Evolutionary conservation across 2,113 vertebrate genomes (phyloP).

Genomic region (Pelusios castaneus): DNA sequence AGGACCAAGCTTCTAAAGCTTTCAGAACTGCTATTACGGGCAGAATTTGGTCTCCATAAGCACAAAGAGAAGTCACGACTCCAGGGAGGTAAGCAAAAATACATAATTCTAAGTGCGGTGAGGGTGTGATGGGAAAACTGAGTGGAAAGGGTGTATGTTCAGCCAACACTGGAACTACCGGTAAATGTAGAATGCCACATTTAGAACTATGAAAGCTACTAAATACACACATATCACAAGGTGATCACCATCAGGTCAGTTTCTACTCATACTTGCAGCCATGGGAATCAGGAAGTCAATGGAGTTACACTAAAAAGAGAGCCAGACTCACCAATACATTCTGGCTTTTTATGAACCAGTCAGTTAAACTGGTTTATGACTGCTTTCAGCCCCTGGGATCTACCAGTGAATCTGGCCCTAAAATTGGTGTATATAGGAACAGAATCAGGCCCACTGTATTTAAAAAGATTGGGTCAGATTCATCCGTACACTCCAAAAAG

Average conservation of each 20-base stretch:
- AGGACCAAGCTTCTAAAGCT: constrained; percentile 79
- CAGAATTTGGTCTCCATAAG: constrained; percentile 78
- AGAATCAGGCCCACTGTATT: neutral
- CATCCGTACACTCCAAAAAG: neutral
- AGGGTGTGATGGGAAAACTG: neutral
- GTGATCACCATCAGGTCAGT: neutral
- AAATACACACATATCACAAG: neutral
- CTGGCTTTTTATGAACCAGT: neutral
- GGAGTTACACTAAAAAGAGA: neutral
- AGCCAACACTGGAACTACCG: neutral
- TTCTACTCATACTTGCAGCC: neutral
- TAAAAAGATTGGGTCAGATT: neutral
- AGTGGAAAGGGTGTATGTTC: neutral
- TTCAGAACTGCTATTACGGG: constrained; percentile 76
- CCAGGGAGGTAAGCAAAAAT: constrained; percentile 78
- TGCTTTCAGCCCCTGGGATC: neutral
- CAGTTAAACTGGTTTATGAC: neutral
- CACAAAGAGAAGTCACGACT: constrained; percentile 81
- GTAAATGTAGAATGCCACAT: neutral
- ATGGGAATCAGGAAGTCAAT: neutral
- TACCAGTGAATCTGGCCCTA: neutral
- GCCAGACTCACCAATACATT: neutral
- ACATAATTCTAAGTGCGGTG: neutral
- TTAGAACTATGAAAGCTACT: neutral
- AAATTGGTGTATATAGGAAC: neutral